Base-by-base conservation (phyloP, 2,888 invertebrate species). In the Diploptera punctata region DNA sequence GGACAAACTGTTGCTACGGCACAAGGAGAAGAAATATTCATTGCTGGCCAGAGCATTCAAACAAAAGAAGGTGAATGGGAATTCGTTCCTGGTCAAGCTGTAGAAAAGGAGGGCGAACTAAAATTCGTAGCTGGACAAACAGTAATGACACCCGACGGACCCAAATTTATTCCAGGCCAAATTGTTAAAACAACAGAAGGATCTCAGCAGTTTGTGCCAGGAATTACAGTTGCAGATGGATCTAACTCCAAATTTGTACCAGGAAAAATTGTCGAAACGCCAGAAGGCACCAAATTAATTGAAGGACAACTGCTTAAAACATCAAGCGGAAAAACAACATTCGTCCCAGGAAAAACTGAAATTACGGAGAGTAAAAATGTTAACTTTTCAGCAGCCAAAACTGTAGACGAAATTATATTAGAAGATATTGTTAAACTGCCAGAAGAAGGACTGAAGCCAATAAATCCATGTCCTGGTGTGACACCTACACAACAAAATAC, bases 91-190 rank as follows among this genome's bases (percentile, higher is more conserved):
- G 91, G 90, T 0, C 90, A 90, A 80, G 85, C 85, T 29, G 78
- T 88, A 62, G 84, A 85, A 76, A 87, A 87, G 77, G 87, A 89
- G 72, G 85, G 87, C 0, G 81, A 85, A 0, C 85, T 86, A 74
- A 86, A 85, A 76, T 91, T 91, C 77, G 83, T 90, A 44, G 88
- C 90, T 67, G 91, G 91, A 21, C 88, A 89, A 75, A 89, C 89
- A 0, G 82, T 90, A 73, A 82, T 87, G 38, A 90, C 89, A 13
- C 84, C 86, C 3, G 88, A 88, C 78, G 90, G 90, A 2, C 82
- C 87, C 0, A 87, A 87, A 77, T 91, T 91, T 79, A 84, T 91
- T 49, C 88, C 91, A 0, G 91, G 91, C 1, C 89, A 90, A 80
- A 87, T 88, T 68, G 83, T 88, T 4, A 80, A 83, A 5, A 79